phyloP scores from a whole-genome alignment of 1,140 invertebrate genomes.

The Diorhabda elongata region DNA sequence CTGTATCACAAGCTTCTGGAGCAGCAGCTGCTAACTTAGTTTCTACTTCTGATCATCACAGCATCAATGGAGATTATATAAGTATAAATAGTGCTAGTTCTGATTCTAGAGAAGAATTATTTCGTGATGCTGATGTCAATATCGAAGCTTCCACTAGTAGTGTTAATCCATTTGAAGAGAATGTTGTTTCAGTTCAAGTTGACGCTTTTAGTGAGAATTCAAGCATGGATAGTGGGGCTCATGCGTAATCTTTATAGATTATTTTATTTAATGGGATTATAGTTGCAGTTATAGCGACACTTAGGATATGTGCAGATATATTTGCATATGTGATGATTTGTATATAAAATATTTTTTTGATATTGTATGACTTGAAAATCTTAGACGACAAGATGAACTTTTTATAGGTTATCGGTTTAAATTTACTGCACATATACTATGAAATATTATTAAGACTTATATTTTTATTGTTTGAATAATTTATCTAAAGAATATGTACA shows the following conservation, averaged over 20 bases:
- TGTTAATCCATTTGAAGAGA: neutral
- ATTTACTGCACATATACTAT: too few species aligned
- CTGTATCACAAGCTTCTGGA: conserved; percentile 36
- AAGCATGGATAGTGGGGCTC: conserved; percentile 11
- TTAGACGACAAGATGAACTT: too few species aligned
- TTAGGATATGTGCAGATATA: too few species aligned
- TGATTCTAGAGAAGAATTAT: neutral
- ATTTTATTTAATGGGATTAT: too few species aligned
- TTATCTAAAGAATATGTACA: too few species aligned
- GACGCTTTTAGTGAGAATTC: conserved; percentile 16
- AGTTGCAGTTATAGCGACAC: too few species aligned
- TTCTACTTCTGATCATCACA: conserved; percentile 40
- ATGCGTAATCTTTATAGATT: conserved; percentile 12
- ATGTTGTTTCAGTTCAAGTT: neutral
- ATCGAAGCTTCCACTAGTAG: neutral
- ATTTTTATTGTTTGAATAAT: too few species aligned
- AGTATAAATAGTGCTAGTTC: conserved; percentile 11
- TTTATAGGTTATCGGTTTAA: too few species aligned
- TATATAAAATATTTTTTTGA: too few species aligned
- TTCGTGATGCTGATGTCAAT: conserved; percentile 14
- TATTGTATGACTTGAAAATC: too few species aligned
- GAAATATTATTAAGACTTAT: too few species aligned
- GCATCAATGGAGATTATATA: conserved; percentile 40
- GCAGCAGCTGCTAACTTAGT: conserved; percentile 32
- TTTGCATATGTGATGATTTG: too few species aligned